phyloP scores from a whole-genome alignment of 2,797 vertebrate species.

The Eulemur rubriventer region DNA sequence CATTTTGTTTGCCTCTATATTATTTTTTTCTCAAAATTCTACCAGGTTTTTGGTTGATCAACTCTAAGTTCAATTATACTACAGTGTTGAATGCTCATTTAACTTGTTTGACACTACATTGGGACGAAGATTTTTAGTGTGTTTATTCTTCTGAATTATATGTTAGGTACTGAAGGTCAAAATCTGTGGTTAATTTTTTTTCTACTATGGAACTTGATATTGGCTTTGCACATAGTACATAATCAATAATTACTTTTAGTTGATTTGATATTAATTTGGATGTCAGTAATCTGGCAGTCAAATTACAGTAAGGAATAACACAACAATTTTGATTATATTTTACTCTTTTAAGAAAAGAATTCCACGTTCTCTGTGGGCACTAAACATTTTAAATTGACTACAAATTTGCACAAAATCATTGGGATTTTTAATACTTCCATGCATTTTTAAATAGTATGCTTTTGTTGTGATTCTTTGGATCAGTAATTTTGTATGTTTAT shows the following conservation, averaged over 20 bases:
- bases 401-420: not conserved
- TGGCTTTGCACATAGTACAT: not conserved
- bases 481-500: slow-evolving; percentile 13
- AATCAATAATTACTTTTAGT: not conserved
- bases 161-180: not conserved
- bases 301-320: not conserved
- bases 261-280: not conserved
- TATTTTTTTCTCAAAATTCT: not conserved
- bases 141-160: not conserved
- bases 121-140: not conserved
- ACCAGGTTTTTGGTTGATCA: not conserved
- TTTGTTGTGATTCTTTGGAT: not conserved
- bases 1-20: not conserved
- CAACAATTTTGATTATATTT: not conserved
- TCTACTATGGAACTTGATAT: not conserved
- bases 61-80: not conserved
- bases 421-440: not conserved
- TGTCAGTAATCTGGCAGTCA: not conserved
- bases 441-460: not conserved
- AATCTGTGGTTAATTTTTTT: not conserved
- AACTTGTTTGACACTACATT: not conserved
- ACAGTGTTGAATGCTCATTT: not conserved
- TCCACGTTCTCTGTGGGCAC: not conserved
- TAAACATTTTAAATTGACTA: not conserved
- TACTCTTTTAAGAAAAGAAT: not conserved